These are phyloP conservation scores for Siniperca obscura DNA, from an alignment of 2,797 vertebrate genomes.

Conservation along the genomic window DNA sequence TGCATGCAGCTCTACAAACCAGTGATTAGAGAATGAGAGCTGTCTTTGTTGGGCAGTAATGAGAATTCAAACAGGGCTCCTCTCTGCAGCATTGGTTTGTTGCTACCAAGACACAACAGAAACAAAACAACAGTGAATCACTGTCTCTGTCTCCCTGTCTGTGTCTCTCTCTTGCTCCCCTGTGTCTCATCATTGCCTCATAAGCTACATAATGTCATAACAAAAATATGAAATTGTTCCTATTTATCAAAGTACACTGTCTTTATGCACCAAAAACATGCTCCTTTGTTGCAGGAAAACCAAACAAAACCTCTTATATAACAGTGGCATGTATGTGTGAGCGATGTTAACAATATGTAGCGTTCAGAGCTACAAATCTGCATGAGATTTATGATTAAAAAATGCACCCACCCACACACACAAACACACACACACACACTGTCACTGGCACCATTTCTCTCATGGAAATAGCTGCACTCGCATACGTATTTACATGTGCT, in stretches of 20 bases:
- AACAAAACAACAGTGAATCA: conserved; percentile 69
- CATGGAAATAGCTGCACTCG: conserved; percentile 59
- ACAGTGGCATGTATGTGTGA: conserved; percentile 59
- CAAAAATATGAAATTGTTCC: conserved; percentile 45
- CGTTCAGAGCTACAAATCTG: conserved; percentile 62
- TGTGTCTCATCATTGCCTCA: conserved; percentile 39
- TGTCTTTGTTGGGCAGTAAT: conserved; percentile 74
- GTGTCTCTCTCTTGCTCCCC: conserved; percentile 22
- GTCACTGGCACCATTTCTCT: conserved; percentile 31
- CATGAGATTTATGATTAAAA: conserved; percentile 47
- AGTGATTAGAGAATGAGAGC: conserved; percentile 70
- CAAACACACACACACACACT: conserved; percentile 9
- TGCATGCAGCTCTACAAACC: conserved; percentile 55
- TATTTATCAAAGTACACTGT: conserved; percentile 7
- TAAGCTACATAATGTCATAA: conserved; percentile 52
- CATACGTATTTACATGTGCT: conserved; percentile 70
- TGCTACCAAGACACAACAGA: conserved; percentile 62
- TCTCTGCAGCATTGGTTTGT: conserved; percentile 61
- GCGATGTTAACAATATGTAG: conserved; percentile 60
- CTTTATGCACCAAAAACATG: conserved; percentile 34
- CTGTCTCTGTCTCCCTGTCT: conserved; percentile 43
- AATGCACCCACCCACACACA: conserved; percentile 26
- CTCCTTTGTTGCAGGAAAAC: conserved; percentile 33
- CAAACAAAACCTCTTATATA: conserved; percentile 60
- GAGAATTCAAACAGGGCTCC: conserved; percentile 69